Conservation (phyloP, 2,888 invertebrate species). For the Cryptops parisi region DNA sequence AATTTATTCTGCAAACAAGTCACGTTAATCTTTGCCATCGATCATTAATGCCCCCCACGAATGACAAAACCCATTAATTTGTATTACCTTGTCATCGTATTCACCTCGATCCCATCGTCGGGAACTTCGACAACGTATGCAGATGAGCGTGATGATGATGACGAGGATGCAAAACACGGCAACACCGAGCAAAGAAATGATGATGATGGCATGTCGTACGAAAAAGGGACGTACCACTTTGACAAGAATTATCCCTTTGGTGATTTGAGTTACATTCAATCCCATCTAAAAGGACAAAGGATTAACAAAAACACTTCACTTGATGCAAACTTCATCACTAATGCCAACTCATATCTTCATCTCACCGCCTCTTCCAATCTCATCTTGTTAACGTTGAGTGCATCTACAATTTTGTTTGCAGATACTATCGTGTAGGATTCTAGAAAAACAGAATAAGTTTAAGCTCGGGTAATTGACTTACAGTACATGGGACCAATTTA, state of each 20-base stretch:
- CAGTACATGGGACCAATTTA: neutral
- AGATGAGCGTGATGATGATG: neutral
- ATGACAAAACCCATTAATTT: too few relatives aligned
- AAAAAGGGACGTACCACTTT: neutral
- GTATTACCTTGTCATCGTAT: neutral
- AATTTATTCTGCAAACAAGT: neutral
- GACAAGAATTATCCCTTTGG: neutral
- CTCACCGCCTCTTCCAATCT: too few relatives aligned
- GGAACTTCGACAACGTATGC: neutral
- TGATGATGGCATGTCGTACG: neutral
- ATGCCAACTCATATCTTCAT: too few relatives aligned
- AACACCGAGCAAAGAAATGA: neutral
- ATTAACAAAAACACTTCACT: too few relatives aligned
- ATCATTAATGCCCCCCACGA: too few relatives aligned
- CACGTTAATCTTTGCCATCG: too few relatives aligned
- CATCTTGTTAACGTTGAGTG: too few relatives aligned
- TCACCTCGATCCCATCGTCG: neutral
- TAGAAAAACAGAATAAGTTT: too few relatives aligned
- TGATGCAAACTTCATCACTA: too few relatives aligned
- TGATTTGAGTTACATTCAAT: neutral
- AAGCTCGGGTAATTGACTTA: too few relatives aligned
- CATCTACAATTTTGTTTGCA: too few relatives aligned
- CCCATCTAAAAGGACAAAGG: neutral
- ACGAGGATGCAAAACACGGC: neutral
- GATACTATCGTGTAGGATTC: too few relatives aligned